Conservation (phyloP, 2,888 invertebrate species). For the Carcina quercana region DNA sequence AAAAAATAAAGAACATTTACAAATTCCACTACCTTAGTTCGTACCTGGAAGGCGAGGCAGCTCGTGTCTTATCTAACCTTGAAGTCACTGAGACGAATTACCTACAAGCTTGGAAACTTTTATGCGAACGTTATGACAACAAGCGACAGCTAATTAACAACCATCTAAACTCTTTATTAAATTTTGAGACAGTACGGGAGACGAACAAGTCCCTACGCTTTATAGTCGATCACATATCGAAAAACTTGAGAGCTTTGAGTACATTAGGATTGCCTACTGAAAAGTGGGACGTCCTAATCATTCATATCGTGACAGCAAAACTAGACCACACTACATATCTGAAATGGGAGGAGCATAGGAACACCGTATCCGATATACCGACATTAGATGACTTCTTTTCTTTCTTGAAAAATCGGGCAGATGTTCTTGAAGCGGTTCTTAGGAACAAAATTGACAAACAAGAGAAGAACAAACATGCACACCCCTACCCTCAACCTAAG, state of each 20-base stretch:
- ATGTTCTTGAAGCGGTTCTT: slow-evolving; percentile 14
- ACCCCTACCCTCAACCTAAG: too few relatives aligned
- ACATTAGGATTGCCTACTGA: slow-evolving; percentile 16
- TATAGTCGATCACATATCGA: slow-evolving; percentile 12
- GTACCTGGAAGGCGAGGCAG: slow-evolving; percentile 11
- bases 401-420: slow-evolving; percentile 11
- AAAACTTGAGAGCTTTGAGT: slow-evolving; percentile 23
- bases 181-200: slow-evolving; percentile 8
- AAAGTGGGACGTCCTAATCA: slow-evolving; percentile 18
- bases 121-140: slow-evolving; percentile 11
- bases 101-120: slow-evolving; percentile 7
- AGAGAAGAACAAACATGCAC: too few relatives aligned
- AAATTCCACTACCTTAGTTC: slow-evolving; percentile 20
- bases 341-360: slow-evolving; percentile 17
- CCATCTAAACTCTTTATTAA: slow-evolving; percentile 10
- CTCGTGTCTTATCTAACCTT: slow-evolving; percentile 6
- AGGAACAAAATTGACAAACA: neutral
- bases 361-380: slow-evolving; percentile 3
- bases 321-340: slow-evolving; percentile 13
- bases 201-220: slow-evolving; percentile 4
- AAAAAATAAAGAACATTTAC: slow-evolving; percentile 15
- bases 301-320: slow-evolving; percentile 14
- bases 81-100: slow-evolving; percentile 7
- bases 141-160: slow-evolving; percentile 8
- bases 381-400: slow-evolving; percentile 8